Percentiles rank a stretch among this genome's conserved stretches.
Conservation (phyloP, 2,888 invertebrate genomes). For the Sinohyriopsis cumingii region DNA sequence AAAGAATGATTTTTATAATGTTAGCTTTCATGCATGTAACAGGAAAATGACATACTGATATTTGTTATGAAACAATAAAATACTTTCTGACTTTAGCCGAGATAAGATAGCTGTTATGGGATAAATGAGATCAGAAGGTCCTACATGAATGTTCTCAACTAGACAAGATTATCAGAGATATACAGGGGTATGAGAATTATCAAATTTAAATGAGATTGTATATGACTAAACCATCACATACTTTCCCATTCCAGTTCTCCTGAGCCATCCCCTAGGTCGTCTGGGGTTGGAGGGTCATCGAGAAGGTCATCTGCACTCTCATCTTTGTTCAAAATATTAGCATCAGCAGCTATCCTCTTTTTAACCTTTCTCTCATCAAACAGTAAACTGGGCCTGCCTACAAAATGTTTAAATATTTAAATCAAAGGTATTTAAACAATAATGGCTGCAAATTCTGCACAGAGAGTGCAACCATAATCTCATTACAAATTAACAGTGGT, state of each 20-base stretch:
- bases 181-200: not conserved
- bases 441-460: no score
- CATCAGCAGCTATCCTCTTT: slow-evolving; percentile 45
- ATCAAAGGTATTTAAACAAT: not conserved
- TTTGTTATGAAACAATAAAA: no score
- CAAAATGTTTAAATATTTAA: not conserved
- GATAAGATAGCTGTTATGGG: no score
- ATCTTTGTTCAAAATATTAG: slow-evolving; percentile 39
- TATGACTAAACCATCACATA: slow-evolving; percentile 16
- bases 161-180: not conserved
- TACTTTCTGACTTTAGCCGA: no score
- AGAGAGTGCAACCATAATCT: no score
- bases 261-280: slow-evolving; percentile 45
- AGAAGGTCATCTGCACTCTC: slow-evolving; percentile 41
- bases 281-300: slow-evolving; percentile 48
- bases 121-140: no score
- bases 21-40: no score
- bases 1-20: no score
- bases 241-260: slow-evolving; percentile 64
- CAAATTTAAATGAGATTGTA: not conserved
- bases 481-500: no score
- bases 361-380: slow-evolving; percentile 27
- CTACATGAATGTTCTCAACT: no score
- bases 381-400: slow-evolving; percentile 26
- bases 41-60: no score